Conservation (phyloP, 1,140 invertebrate genomes). For the Ooceraea biroi region DNA sequence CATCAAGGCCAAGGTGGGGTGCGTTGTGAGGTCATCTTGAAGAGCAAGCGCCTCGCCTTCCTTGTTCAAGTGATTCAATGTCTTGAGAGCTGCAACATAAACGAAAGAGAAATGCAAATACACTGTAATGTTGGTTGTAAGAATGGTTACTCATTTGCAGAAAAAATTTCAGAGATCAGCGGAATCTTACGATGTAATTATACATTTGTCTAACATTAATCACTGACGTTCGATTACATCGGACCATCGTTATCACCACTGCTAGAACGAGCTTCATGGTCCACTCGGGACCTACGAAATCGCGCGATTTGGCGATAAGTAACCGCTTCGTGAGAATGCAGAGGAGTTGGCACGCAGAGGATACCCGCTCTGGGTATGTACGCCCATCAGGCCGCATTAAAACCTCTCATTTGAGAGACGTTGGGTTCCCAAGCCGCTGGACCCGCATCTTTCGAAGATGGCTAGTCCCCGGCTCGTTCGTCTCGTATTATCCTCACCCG, state of each 20-base stretch:
- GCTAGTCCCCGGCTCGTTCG: constrained; percentile 61
- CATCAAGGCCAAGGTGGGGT: constrained; percentile 86
- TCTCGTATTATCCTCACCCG: constrained; percentile 71
- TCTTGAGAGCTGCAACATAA: constrained; percentile 82
- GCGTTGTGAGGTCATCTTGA: constrained; percentile 84
- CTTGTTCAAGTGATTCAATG: constrained; percentile 82
- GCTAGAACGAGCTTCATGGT: neutral
- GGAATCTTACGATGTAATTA: neutral
- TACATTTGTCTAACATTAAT: neutral
- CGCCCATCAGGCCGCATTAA: constrained; percentile 17
- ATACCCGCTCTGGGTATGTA: neutral
- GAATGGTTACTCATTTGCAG: neutral
- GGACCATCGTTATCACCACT: neutral
- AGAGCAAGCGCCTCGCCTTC: constrained; percentile 83
- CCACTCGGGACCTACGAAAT: neutral
- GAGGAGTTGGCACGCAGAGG: constrained; percentile 23
- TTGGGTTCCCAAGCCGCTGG: constrained; percentile 19
- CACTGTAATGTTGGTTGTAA: neutral
- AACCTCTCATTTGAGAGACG: constrained; percentile 33
- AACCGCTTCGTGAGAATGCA: constrained; percentile 23
- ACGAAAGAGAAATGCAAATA: constrained; percentile 36
- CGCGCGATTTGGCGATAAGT: neutral
- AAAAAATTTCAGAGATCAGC: neutral
- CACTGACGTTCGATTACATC: neutral
- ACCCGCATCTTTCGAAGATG: constrained; percentile 41